Conservation (phyloP, 2,888 invertebrate genomes). For the Fragum sueziense region DNA sequence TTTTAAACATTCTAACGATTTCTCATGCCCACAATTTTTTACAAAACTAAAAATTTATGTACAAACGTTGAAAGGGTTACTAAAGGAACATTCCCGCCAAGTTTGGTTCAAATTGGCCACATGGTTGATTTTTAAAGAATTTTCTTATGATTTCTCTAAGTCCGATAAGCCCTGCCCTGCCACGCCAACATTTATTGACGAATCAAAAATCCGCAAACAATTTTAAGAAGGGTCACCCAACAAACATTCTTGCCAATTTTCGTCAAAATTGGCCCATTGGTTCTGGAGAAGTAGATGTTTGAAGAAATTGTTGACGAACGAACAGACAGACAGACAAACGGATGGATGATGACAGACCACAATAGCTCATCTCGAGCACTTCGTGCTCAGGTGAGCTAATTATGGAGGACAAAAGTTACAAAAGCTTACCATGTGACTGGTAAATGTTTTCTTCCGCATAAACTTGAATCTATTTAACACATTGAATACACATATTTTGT, state of each 20-base stretch:
- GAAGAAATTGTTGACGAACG: too few species aligned
- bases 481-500: slow-evolving; percentile 98
- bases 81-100: too few species aligned
- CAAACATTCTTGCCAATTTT: neutral
- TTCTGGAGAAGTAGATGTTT: neutral
- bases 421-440: slow-evolving; percentile 93
- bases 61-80: too few species aligned
- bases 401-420: neutral
- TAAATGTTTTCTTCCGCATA: slow-evolving; percentile 98
- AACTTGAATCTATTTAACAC: slow-evolving; percentile 98
- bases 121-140: too few species aligned
- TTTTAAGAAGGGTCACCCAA: neutral
- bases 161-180: neutral
- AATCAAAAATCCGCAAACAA: neutral
- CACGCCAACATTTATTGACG: neutral
- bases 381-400: neutral
- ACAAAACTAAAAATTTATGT: too few species aligned
- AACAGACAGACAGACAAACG: neutral
- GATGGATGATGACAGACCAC: neutral
- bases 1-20: too few species aligned
- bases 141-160: too few species aligned
- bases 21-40: too few species aligned
- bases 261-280: neutral
- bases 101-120: too few species aligned
- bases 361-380: too few species aligned